phyloP scores from a whole-genome alignment of 2,113 vertebrate genomes.

The Scolopax mira region DNA sequence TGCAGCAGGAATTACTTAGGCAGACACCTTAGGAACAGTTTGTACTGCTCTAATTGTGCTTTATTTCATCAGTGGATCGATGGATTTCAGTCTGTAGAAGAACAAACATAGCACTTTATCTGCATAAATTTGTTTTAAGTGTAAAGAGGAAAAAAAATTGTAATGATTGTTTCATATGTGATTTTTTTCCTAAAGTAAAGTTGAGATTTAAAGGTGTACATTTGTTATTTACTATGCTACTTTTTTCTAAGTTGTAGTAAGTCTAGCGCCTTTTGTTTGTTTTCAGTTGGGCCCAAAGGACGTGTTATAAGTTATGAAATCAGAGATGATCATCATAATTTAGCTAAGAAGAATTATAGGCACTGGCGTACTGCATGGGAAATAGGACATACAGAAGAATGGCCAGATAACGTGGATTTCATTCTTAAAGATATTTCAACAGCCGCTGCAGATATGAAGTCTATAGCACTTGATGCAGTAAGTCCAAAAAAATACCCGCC shows the following conservation, averaged over 20 bases:
- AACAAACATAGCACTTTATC: not conserved
- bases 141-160: not conserved
- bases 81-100: not conserved
- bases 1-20: not conserved
- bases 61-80: not conserved
- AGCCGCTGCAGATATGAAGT: conserved; percentile 74
- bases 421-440: conserved; percentile 77
- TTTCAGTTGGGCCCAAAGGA: conserved; percentile 84
- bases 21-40: not conserved
- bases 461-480: conserved; percentile 82
- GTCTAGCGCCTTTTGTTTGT: not conserved
- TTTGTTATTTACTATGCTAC: not conserved
- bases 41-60: not conserved
- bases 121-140: not conserved
- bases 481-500: conserved; percentile 21
- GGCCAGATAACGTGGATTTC: conserved; percentile 90
- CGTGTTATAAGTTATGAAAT: conserved; percentile 86
- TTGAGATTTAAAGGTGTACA: not conserved
- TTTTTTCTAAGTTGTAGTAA: not conserved
- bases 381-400: conserved; percentile 73
- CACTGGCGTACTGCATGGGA: conserved; percentile 84
- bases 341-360: conserved; percentile 83
- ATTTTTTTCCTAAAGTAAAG: not conserved
- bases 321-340: conserved; percentile 82
- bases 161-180: not conserved